Evolutionary conservation across 2,113 vertebrate species (phyloP).

Genomic region (Cyanoramphus novaezelandiae): DNA sequence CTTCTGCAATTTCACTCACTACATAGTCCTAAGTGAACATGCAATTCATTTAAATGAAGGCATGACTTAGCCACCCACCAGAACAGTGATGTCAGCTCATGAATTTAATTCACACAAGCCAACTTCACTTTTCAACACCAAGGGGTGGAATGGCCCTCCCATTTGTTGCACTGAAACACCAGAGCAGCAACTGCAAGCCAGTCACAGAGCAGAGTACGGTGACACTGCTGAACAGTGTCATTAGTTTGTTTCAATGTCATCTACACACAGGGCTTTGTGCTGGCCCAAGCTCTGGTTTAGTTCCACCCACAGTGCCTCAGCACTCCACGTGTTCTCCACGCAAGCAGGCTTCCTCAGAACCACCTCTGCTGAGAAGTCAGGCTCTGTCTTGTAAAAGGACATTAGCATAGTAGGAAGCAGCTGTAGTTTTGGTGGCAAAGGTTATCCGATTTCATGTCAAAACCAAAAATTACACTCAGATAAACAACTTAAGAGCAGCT

Average conservation of each 20-base stretch:
- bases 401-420: constrained; percentile 41
- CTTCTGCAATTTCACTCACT: background rate
- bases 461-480: background rate
- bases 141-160: background rate
- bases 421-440: background rate
- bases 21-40: background rate
- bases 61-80: background rate
- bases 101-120: background rate
- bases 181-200: background rate
- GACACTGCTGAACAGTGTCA: background rate
- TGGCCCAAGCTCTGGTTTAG: background rate
- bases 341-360: background rate
- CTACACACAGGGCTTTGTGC: background rate
- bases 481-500: background rate
- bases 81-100: background rate
- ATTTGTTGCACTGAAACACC: background rate
- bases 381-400: background rate
- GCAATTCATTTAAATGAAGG: background rate
- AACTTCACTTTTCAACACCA: background rate
- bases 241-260: background rate
- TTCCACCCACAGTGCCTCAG: background rate
- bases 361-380: background rate
- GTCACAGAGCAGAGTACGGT: background rate
- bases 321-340: background rate
- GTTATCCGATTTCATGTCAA: background rate